Conservation (phyloP, 2,888 invertebrate species). For the Netelia inedita region DNA sequence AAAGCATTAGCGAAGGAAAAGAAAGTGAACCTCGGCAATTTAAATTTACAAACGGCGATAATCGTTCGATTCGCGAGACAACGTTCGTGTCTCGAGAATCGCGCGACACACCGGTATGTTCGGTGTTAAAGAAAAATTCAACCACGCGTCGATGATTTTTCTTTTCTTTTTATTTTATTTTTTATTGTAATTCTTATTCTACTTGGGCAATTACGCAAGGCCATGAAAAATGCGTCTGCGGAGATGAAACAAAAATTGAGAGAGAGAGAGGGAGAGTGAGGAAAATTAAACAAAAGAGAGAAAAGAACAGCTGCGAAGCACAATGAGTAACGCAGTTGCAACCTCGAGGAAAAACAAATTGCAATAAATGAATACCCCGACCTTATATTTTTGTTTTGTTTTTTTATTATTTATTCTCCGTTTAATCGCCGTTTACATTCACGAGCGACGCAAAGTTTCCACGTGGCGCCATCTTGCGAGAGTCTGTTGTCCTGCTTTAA, state of each 20-base stretch:
- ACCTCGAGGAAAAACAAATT: conserved; percentile 32
- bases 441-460: background rate
- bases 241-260: background rate
- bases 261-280: background rate
- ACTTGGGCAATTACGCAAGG: conserved; percentile 45
- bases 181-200: conserved; percentile 37
- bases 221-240: conserved; percentile 36
- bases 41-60: conserved; percentile 21
- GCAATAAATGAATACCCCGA: conserved; percentile 62
- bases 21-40: conserved; percentile 45
- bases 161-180: conserved; percentile 22
- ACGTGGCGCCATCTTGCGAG: no score
- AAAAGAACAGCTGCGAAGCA: conserved; percentile 47
- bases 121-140: background rate
- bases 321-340: conserved; percentile 55
- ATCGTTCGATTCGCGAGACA: background rate
- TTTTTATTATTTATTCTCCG: conserved; percentile 22
- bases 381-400: conserved; percentile 50
- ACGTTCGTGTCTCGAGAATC: no score
- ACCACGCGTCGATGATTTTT: background rate
- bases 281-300: conserved; percentile 1
- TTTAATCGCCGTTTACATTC: background rate
- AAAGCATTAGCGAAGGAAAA: background rate
- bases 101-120: no score
- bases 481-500: no score